Evolutionary conservation across 2,113 vertebrate genomes (phyloP).

Genomic region (Prinia subflava): DNA sequence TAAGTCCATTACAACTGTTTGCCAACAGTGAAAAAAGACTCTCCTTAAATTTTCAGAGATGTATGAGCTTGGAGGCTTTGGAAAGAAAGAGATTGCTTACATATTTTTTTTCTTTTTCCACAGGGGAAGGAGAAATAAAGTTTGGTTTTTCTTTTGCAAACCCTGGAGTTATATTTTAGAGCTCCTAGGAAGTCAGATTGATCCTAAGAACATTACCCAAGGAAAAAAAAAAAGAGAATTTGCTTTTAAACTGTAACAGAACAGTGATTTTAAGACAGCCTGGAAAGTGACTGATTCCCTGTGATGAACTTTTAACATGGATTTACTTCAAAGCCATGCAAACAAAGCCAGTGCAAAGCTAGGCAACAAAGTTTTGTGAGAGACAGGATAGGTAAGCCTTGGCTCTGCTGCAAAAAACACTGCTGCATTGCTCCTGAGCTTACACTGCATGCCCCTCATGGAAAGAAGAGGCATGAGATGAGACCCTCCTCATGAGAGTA

Average conservation of each 20-base stretch:
- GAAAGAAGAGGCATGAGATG: rapidly evolving
- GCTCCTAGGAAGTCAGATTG: neutral
- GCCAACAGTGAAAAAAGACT: neutral
- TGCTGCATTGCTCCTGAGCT: neutral
- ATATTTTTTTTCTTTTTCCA: neutral
- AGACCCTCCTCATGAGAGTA: neutral
- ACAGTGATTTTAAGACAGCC: neutral
- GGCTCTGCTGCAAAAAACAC: neutral
- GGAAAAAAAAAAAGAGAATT: neutral
- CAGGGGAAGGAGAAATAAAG: neutral
- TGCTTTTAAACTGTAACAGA: neutral
- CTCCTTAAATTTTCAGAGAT: neutral
- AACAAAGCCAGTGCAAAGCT: neutral
- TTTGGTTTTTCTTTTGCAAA: neutral
- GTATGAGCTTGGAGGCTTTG: neutral
- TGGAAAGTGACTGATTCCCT: neutral
- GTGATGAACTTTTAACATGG: neutral
- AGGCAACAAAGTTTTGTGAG: neutral
- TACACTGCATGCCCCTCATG: neutral
- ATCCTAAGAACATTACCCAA: neutral
- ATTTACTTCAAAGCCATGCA: neutral
- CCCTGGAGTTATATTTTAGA: neutral
- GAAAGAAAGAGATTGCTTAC: neutral
- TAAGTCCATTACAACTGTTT: neutral
- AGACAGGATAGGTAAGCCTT: neutral